These are phyloP conservation scores for Patiria miniata DNA, from an alignment of 35 echinoderm and acorn worm genomes.

Conservation along the genomic window DNA sequence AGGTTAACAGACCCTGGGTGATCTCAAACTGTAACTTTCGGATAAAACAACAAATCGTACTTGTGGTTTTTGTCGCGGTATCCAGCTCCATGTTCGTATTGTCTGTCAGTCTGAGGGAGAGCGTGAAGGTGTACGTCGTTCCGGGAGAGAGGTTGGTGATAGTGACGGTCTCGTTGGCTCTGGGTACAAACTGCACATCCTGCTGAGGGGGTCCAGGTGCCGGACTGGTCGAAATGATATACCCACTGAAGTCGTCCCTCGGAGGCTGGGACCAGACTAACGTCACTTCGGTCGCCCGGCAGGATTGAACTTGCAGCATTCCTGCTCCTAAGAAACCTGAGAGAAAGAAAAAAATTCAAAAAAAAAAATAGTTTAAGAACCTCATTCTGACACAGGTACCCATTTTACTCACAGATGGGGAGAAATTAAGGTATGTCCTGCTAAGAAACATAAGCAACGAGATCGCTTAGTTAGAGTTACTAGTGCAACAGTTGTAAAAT, in stretches of 20 bases:
- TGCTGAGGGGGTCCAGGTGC: background rate
- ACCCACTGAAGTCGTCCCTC: background rate
- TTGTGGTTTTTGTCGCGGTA: background rate
- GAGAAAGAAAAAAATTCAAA: background rate
- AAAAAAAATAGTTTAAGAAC: too few species aligned
- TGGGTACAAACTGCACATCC: background rate
- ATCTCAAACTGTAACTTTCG: background rate
- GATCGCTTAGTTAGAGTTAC: too few species aligned
- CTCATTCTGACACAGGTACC: too few species aligned
- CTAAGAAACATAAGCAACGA: too few species aligned
- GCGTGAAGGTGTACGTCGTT: background rate
- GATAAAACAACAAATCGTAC: background rate
- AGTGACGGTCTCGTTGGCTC: background rate
- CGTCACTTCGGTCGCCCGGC: background rate
- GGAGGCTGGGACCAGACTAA: background rate
- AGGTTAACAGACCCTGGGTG: too few species aligned
- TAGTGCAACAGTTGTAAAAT: too few species aligned
- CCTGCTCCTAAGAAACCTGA: background rate
- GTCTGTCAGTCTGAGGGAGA: background rate
- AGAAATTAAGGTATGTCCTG: too few species aligned
- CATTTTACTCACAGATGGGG: too few species aligned
- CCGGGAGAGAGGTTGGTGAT: background rate
- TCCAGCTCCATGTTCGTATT: background rate
- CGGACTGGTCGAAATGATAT: constrained; percentile 22
- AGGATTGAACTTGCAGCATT: background rate